Conservation (phyloP, 1,140 invertebrate species). For the Eufriesea mexicana region DNA sequence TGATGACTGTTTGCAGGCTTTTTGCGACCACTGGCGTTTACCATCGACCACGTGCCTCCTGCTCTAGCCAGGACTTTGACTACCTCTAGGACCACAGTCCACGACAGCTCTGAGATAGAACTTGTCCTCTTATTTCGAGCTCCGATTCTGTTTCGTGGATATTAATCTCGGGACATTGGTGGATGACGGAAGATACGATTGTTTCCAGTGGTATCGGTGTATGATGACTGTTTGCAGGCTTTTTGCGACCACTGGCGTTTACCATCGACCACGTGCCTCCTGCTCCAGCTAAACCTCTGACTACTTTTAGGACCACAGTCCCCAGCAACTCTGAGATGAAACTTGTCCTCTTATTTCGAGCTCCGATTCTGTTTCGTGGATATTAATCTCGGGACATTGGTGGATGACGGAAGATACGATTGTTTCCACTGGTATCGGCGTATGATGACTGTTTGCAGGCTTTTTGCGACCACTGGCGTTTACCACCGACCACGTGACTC, state of each 20-base stretch:
- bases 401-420: too few species aligned
- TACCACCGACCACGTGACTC: conserved; percentile 50
- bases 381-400: too few species aligned
- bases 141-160: too few species aligned
- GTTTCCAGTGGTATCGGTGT: conserved; percentile 46
- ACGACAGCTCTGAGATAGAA: too few species aligned
- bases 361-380: too few species aligned
- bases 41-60: conserved; percentile 49
- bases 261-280: conserved; percentile 50
- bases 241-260: conserved; percentile 27
- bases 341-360: too few species aligned
- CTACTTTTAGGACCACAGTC: too few species aligned
- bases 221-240: conserved; percentile 55
- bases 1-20: conserved; percentile 54
- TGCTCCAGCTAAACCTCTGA: not conserved
- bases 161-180: too few species aligned
- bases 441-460: conserved; percentile 55
- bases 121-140: too few species aligned
- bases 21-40: conserved; percentile 23
- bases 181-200: too few species aligned
- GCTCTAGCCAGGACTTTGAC: not conserved
- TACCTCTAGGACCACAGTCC: too few species aligned
- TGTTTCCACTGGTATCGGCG: conserved; percentile 47
- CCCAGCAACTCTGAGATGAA: too few species aligned
- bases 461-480: conserved; percentile 36